phyloP scores from a whole-genome alignment of 1,140 invertebrate genomes.

The Melipona quadrifasciata region DNA sequence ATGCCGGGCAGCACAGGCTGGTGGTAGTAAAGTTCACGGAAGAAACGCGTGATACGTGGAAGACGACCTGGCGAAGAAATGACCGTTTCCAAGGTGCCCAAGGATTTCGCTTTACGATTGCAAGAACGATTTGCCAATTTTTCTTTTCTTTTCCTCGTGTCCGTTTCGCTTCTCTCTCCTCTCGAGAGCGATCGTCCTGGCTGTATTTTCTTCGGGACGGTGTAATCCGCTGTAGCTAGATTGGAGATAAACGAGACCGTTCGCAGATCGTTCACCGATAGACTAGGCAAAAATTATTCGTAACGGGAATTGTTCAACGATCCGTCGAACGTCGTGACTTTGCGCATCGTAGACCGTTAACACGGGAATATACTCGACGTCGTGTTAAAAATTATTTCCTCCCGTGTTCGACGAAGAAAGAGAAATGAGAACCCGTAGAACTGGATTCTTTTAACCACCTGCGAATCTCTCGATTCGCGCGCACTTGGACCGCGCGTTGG shows the following conservation, averaged over 20 bases:
- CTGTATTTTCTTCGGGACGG: background rate
- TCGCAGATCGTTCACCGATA: background rate
- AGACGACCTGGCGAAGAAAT: slow-evolving; percentile 47
- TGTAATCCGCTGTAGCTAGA: background rate
- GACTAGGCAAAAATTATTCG: background rate
- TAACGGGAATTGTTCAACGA: slow-evolving; percentile 20
- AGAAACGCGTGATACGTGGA: slow-evolving; percentile 70
- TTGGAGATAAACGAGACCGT: background rate
- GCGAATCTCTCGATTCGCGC: background rate
- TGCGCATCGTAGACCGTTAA: background rate
- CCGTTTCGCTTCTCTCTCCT: slow-evolving; percentile 41
- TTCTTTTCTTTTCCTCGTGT: slow-evolving; percentile 24
- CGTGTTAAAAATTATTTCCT: background rate
- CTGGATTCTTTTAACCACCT: fast-evolving
- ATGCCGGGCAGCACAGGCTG: background rate
- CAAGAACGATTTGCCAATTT: slow-evolving; percentile 66
- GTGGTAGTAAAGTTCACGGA: slow-evolving; percentile 72
- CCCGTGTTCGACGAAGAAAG: fast-evolving
- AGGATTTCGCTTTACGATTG: slow-evolving; percentile 76
- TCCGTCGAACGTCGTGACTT: background rate
- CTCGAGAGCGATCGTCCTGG: background rate
- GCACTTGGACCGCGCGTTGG: background rate
- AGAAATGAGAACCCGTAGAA: background rate
- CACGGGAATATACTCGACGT: background rate
- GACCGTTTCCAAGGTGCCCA: slow-evolving; percentile 52